These are phyloP conservation scores for Semaprochilodus insignis DNA, from an alignment of 2,797 vertebrate genomes.

Conservation along the genomic window DNA sequence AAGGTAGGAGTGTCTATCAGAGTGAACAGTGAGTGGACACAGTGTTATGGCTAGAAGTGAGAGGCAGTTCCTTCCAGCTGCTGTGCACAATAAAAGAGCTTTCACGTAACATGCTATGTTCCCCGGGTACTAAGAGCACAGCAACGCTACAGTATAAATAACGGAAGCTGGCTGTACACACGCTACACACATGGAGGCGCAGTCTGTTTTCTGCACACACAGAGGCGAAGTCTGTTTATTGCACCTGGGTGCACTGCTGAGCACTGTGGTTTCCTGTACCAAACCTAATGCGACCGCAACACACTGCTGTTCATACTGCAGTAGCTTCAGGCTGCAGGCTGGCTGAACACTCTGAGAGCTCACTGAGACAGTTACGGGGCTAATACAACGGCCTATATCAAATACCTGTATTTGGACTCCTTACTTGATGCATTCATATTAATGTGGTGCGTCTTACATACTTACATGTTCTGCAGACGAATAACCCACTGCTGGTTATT, in stretches of 20 bases:
- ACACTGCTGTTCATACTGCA: not conserved
- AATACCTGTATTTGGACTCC: not conserved
- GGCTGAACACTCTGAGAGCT: not conserved
- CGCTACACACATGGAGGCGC: conserved; percentile 1
- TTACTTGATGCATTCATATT: not conserved
- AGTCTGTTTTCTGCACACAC: not conserved
- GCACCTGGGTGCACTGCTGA: conserved; percentile 25
- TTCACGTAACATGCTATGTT: too few species aligned
- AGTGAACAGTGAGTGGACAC: too few species aligned
- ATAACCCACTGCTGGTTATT: not conserved
- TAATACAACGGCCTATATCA: too few species aligned
- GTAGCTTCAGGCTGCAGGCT: not conserved
- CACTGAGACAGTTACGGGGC: not conserved
- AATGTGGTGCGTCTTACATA: not conserved
- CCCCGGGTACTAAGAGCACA: too few species aligned
- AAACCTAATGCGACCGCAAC: conserved; percentile 17
- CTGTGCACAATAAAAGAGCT: too few species aligned
- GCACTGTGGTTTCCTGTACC: conserved; percentile 44
- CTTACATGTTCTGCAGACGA: not conserved
- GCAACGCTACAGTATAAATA: too few species aligned
- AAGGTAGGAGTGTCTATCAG: too few species aligned
- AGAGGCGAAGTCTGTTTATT: not conserved
- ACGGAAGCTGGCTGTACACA: too few species aligned
- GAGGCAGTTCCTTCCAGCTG: too few species aligned
- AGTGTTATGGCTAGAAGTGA: too few species aligned